Evolutionary conservation across 2,113 vertebrate genomes (phyloP), one percentile per base, ranked within the genome.

Genomic region (Heliornis fulica): DNA sequence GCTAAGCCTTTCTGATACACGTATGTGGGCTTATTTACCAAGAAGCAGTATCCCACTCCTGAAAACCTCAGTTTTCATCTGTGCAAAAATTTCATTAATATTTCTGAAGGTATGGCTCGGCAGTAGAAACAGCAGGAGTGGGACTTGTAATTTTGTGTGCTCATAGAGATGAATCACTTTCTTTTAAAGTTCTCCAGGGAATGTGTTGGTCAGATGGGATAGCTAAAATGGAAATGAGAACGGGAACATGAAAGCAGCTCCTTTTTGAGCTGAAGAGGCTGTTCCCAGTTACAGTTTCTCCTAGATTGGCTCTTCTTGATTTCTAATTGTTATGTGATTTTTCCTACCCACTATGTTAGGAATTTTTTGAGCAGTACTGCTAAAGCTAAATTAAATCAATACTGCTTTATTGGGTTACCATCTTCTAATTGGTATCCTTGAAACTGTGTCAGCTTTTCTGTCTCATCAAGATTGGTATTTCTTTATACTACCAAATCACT

Each of bases 191-290:
- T 90, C 36, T 61, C 18, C 54, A 69, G 11, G 19, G 36, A 78
- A 81, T 38, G 45, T 83, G 66, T 83, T 89, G 68, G 60, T 96
- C 89, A 91, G 40, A 84, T 77, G 59, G 68, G 76, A 83, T 70
- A 77, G 41, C 71, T 92, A 87, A 93, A 95, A 87, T 66, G 50
- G 54, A 86, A 96, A 78, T 66, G 64, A 94, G 87, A 94, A 69
- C n/a, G 56, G 21, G 26, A 86, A 15, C 66, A 89, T n/a, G 76
- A 94, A 74, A 5, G 3, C 28, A 94, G 21, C 60, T 94, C 41
- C 68, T 61, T 48, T 87, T 74, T 86, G 36, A 78, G 50, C 50
- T 86, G 36, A 83, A 90, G 25, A 83, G 54, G 36, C 68, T 83
- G 36, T 50, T 94, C 77, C 11, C 28, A 83, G n/a, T 48, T 45